These are phyloP conservation scores for Rambutsinella grinnellia DNA, from an alignment of 2,888 invertebrate genomes.

Conservation along the genomic window DNA sequence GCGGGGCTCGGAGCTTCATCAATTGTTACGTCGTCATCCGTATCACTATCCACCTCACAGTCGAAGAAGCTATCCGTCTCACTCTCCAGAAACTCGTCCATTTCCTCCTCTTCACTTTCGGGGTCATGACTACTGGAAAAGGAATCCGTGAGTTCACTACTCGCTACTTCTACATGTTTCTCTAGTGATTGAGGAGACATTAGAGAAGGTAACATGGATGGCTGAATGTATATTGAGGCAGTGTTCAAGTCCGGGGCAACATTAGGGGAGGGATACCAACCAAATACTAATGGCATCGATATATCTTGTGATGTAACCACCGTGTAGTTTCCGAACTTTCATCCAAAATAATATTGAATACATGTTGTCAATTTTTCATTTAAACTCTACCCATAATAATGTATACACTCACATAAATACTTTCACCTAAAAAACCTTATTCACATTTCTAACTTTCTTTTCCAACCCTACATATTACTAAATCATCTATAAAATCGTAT, in stretches of 20 bases:
- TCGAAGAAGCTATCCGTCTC: slow-evolving; percentile 62
- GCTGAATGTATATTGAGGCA: slow-evolving; percentile 52
- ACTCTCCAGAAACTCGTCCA: slow-evolving; percentile 33
- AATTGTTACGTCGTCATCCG: slow-evolving; percentile 2
- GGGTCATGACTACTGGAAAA: slow-evolving; percentile 26
- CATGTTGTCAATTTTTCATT: neutral
- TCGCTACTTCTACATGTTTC: slow-evolving; percentile 49
- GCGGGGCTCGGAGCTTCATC: neutral
- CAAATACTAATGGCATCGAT: slow-evolving; percentile 60
- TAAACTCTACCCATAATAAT: no score
- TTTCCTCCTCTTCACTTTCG: slow-evolving; percentile 37
- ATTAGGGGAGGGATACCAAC: slow-evolving; percentile 60
- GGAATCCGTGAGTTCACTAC: slow-evolving; percentile 41
- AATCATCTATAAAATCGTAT: no score
- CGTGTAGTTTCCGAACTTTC: slow-evolving; percentile 63
- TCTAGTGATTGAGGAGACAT: slow-evolving; percentile 42
- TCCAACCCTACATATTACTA: no score
- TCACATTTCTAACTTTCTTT: no score
- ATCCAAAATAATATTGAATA: slow-evolving; percentile 41
- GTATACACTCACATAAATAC: no score
- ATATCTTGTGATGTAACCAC: slow-evolving; percentile 62
- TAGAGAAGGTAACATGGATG: slow-evolving; percentile 47
- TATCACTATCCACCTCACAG: slow-evolving; percentile 53
- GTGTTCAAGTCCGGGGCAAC: slow-evolving; percentile 54
- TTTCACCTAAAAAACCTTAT: no score